Base-by-base conservation (phyloP, 1,140 invertebrate species). In the Campoletis sonorensis region DNA sequence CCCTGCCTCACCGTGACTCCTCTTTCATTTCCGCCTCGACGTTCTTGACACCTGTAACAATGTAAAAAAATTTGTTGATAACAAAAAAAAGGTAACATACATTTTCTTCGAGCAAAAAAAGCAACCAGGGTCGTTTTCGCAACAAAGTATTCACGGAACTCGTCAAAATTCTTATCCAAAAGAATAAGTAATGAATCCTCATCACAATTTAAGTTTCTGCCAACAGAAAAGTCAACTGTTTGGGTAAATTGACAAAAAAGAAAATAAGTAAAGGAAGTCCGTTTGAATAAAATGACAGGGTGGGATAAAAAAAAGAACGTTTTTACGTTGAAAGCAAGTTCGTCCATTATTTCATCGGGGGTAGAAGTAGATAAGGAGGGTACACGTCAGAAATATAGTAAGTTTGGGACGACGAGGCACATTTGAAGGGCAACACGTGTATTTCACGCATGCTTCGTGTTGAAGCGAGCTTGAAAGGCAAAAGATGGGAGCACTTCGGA, bases 1-100 rank as follows among this genome's bases (percentile, higher is more conserved):
- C 84, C 87, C 85, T 89, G 83, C 84, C 88, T 92, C 90, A 90
- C 87, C 87, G 85, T 88, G 86, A 88, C 85, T 86, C 86, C 82
- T 81, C 86, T 87, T 86, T 87, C 89, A 90, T 90, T 87, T 87
- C 87, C 84, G 84, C 84, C 79, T 82, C 85, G 2, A 21, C 33
- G 58, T 67, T 64, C 30, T 18, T 45, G 85, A 87, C 83, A 87
- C 84, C 90, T 90, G 86, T 27, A 89, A 90, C 82, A 87, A 84
- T 85, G n/a, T n/a, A n/a, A n/a, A n/a, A 86, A 81, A 71, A 26
- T 33, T n/a, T n/a, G n/a, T n/a, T n/a, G n/a, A n/a, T n/a, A n/a
- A n/a, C n/a, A n/a, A 13, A 54, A 45, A 75, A 61, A 21, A 61
- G 40, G 26, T 5, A 33, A 51, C 67, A 27, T 33, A 70, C 30